Percentiles rank a stretch among this genome's conserved stretches.
phyloP scores from a whole-genome alignment of 2,888 invertebrate genomes.

The Apotomis capreana region DNA sequence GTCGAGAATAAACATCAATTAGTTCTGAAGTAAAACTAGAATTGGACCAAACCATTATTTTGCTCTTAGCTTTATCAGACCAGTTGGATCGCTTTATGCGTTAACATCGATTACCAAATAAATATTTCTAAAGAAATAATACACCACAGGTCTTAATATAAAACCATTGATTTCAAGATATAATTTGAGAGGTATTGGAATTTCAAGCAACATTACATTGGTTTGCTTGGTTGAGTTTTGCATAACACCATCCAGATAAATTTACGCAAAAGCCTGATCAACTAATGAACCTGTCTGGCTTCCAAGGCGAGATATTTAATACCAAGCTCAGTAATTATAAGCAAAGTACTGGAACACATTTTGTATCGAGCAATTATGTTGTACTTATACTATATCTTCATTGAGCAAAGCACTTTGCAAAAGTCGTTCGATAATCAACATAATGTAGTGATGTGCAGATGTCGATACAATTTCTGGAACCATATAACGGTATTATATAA shows the following conservation, averaged over 20 bases:
- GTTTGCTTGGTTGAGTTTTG: background rate
- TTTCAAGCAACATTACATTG: background rate
- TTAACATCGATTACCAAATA: background rate
- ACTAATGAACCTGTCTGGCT: conserved; percentile 36
- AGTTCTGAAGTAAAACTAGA: conserved; percentile 4
- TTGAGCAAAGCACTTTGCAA: conserved; percentile 2
- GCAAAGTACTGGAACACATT: conserved; percentile 34
- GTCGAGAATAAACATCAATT: conserved; percentile 22
- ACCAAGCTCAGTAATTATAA: conserved; percentile 33
- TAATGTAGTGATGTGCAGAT: background rate
- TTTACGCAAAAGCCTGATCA: conserved; percentile 35
- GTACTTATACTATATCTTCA: conserved; percentile 15
- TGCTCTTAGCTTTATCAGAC: conserved; percentile 9
- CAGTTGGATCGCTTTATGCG: conserved; percentile 18
- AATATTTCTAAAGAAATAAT: too few species aligned
- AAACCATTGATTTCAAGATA: background rate
- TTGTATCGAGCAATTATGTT: conserved; percentile 32
- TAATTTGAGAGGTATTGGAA: background rate
- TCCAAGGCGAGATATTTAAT: conserved; percentile 36
- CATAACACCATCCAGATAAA: conserved; percentile 22
- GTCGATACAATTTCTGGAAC: background rate
- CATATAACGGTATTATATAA: too few species aligned
- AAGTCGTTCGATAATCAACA: conserved; percentile 8
- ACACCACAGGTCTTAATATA: background rate
- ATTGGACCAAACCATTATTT: conserved; percentile 4